phyloP scores from a whole-genome alignment of 1,140 invertebrate species.

The Papilio helenus region DNA sequence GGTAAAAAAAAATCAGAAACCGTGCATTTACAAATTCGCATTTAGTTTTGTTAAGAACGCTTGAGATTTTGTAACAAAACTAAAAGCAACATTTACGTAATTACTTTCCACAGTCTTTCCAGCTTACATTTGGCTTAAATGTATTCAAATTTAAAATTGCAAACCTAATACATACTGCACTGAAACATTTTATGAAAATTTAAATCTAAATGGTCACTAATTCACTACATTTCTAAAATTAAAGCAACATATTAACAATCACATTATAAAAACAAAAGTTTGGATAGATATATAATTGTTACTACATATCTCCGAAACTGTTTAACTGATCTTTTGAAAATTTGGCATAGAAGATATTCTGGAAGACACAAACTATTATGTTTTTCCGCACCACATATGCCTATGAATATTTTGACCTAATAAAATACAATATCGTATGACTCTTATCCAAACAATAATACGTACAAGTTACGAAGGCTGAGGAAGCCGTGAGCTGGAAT shows the following conservation, averaged over 20 bases:
- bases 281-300: too few relatives aligned
- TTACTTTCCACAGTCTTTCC: not conserved
- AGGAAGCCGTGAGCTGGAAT: not conserved
- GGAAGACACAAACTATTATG: not conserved
- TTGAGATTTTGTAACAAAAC: not conserved
- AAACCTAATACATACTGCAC: not conserved
- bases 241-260: too few relatives aligned
- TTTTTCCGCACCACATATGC: not conserved
- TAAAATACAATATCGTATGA: not conserved
- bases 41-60: not conserved
- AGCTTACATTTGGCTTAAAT: not conserved
- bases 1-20: not conserved
- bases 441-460: constrained; percentile 17
- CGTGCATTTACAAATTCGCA: not conserved
- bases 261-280: too few relatives aligned
- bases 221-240: too few relatives aligned
- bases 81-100: not conserved
- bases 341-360: too few relatives aligned
- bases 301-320: too few relatives aligned
- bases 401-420: not conserved
- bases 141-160: not conserved
- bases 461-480: constrained; percentile 16
- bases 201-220: too few relatives aligned
- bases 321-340: too few relatives aligned
- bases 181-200: too few relatives aligned